These are phyloP conservation scores for Argyresthia albistria DNA, from an alignment of 2,888 invertebrate species.

Conservation along the genomic window DNA sequence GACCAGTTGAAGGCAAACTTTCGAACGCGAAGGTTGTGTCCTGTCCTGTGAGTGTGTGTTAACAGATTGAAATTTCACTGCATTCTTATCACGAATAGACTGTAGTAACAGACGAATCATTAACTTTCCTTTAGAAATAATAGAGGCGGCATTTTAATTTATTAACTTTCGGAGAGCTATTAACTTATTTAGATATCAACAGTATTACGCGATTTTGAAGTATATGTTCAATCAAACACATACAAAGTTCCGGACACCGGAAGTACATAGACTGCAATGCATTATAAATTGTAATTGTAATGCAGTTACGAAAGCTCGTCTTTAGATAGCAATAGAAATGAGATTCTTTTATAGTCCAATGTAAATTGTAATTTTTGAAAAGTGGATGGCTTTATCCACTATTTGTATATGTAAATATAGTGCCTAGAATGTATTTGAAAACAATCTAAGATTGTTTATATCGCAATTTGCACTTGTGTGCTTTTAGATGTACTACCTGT, in stretches of 20 bases:
- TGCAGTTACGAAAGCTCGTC: constrained; percentile 1
- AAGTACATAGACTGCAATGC: background rate
- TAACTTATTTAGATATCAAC: background rate
- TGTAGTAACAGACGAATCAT: too few species aligned
- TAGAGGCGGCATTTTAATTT: background rate
- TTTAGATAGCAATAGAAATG: constrained; percentile 33
- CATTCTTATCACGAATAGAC: too few species aligned
- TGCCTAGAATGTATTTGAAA: constrained; percentile 14
- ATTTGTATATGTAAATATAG: constrained; percentile 56
- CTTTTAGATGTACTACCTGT: constrained; percentile 19
- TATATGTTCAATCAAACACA: background rate
- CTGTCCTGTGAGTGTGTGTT: too few species aligned
- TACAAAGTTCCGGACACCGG: background rate
- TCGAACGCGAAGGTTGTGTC: too few species aligned
- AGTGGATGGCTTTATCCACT: constrained; percentile 26
- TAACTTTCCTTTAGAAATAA: too few species aligned
- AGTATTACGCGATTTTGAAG: background rate
- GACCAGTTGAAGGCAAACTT: too few species aligned
- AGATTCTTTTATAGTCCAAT: constrained; percentile 39
- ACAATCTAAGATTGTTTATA: constrained; percentile 41
- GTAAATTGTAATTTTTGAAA: constrained; percentile 30
- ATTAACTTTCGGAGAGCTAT: background rate
- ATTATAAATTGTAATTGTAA: background rate
- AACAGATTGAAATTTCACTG: too few species aligned
- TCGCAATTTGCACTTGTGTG: constrained; percentile 22